phyloP scores from a whole-genome alignment of 1,140 invertebrate species.

The Cecropterus lyciades region DNA sequence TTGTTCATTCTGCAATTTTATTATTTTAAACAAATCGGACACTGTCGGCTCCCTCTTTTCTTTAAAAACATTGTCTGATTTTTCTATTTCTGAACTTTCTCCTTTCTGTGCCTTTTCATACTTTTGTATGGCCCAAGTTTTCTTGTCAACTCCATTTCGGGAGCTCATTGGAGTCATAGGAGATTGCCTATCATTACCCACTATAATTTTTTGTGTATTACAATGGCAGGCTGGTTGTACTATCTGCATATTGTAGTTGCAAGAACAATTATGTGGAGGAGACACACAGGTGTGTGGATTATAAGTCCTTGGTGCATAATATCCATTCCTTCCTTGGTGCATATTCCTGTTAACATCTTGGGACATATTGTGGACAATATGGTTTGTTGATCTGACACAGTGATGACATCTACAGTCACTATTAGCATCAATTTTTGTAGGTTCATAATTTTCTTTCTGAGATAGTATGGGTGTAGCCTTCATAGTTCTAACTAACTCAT shows the following conservation, averaged over 20 bases:
- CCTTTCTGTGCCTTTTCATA: conserved; percentile 55
- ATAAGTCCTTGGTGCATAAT: conserved; percentile 24
- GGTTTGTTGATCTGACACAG: conserved; percentile 44
- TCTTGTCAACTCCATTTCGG: conserved; percentile 63
- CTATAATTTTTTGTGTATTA: background rate
- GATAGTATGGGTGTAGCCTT: background rate
- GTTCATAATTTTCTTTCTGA: conserved; percentile 17
- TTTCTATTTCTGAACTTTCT: conserved; percentile 56
- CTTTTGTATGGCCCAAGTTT: conserved; percentile 65
- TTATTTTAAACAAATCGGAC: conserved; percentile 84
- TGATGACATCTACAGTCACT: conserved; percentile 60
- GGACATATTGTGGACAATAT: background rate
- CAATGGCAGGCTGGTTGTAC: conserved; percentile 37
- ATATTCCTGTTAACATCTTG: conserved; percentile 1
- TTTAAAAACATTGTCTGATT: conserved; percentile 54
- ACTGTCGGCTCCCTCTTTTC: conserved; percentile 80
- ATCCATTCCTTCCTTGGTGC: too few species aligned
- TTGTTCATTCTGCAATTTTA: conserved; percentile 85
- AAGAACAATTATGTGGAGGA: conserved; percentile 27
- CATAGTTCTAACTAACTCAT: conserved; percentile 48
- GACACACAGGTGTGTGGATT: conserved; percentile 33
- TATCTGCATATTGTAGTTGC: conserved; percentile 31
- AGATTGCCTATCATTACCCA: conserved; percentile 16
- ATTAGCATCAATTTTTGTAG: conserved; percentile 12
- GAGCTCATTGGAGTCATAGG: conserved; percentile 10